Evolutionary conservation across 2,797 vertebrate species (phyloP).

Genomic region (Schizopygopsis malacanthus): DNA sequence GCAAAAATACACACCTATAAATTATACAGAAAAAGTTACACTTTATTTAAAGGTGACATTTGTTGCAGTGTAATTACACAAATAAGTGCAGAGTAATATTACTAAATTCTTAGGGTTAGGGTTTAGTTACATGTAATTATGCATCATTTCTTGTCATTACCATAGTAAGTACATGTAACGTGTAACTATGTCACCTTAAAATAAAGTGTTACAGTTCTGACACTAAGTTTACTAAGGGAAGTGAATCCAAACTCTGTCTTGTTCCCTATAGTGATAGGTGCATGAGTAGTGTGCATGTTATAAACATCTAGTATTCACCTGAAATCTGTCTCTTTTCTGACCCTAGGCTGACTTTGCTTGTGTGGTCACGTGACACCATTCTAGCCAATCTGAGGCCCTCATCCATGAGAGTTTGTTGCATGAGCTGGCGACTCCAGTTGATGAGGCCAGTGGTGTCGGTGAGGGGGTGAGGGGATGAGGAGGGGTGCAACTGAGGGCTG

Average conservation of each 20-base stretch:
- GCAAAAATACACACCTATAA: neutral
- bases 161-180: neutral
- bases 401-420: constrained; percentile 97
- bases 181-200: neutral
- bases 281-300: neutral
- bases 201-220: neutral
- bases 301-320: constrained; percentile 79
- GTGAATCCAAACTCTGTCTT: neutral
- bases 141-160: neutral
- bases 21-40: neutral
- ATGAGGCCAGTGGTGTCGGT: constrained; percentile 83
- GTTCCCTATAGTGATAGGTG: neutral
- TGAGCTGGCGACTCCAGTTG: constrained; percentile 93
- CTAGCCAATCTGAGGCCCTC: constrained; percentile 95
- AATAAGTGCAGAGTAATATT: neutral
- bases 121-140: constrained; percentile 2
- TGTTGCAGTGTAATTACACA: neutral
- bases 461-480: constrained; percentile 83
- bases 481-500: constrained; percentile 79
- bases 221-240: neutral
- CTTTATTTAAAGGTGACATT: neutral
- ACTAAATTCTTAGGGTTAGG: neutral
- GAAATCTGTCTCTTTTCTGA: constrained; percentile 82
- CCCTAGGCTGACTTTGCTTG: constrained; percentile 85
- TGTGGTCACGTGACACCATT: constrained; percentile 91